Base-by-base conservation (phyloP, 1,140 invertebrate species). In the Drosophila punjabiensis region DNA sequence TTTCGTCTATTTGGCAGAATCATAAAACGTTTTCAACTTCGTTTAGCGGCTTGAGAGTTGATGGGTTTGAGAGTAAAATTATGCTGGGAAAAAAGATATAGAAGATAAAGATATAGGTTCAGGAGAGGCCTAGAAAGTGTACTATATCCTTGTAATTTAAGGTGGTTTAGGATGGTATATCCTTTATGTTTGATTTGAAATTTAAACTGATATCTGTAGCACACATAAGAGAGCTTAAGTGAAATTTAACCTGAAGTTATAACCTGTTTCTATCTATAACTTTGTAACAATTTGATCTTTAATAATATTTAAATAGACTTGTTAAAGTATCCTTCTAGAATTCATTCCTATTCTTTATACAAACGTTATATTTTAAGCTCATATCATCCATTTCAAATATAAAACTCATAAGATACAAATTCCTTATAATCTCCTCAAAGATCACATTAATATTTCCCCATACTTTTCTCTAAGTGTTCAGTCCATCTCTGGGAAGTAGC, bases 1-100 rank as follows among this genome's bases (percentile, higher is more conserved):
- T n/a, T n/a, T 24, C 33, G 50, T 59, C 76, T 77, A 77, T 78
- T 58, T 78, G 75, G 64, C 76, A 62, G 37, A 43, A 20, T 32
- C 81, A 83, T 83, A 83, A 87, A 88, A 74, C 45, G 71, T 77
- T 78, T 79, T 78, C 76, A 33, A 77, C 76, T 69, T 79, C 76
- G 76, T 79, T 79, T 79, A 79, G 76, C 65, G 74, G 55, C 55
- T 39, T 10, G 33, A 58, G 11, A 37, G 20, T 24, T 14, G 3
- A 18, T 28, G 24, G 18, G 32, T 8, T 37, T 68, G 20, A 14
- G 45, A 37, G 30, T 61, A 41, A 41, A 61, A 35, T 67, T 67
- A 61, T 61, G 64, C 41, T 37, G 39, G 39, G 55, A n/a, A 24
- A 39, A 20, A 24, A 24, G 24, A 24, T 24, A 24, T 24, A 24